phyloP scores from a whole-genome alignment of 2,113 vertebrate species.

The Aptenodytes patagonicus region DNA sequence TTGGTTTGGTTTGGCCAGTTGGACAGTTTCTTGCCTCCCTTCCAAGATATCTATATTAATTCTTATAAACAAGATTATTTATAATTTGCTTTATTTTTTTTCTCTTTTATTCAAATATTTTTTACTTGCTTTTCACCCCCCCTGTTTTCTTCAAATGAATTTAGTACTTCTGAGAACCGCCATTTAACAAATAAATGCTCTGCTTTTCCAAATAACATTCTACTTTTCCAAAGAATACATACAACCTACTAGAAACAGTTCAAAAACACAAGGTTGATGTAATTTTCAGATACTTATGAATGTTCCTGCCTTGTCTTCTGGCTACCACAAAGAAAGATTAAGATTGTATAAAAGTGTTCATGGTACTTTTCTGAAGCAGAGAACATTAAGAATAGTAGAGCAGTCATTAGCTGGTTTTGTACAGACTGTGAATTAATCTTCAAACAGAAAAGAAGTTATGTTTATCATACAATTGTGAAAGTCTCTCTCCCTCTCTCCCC shows the following conservation, averaged over 20 bases:
- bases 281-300: neutral
- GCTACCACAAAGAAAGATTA: neutral
- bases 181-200: neutral
- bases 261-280: neutral
- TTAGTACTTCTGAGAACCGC: neutral
- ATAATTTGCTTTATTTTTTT: neutral
- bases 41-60: neutral
- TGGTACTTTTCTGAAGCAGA: neutral
- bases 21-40: neutral
- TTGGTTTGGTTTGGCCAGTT: neutral
- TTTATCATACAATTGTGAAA: neutral
- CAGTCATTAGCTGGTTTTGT: neutral
- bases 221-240: neutral
- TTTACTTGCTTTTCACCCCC: rapidly evolving
- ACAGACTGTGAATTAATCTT: neutral
- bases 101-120: neutral
- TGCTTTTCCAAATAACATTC: neutral
- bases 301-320: neutral
- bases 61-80: neutral
- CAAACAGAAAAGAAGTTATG: neutral
- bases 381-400: neutral
- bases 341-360: neutral
- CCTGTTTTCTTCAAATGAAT: neutral
- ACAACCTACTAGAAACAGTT: neutral
- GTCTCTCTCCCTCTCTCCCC: neutral